phyloP scores from a whole-genome alignment of 2,797 vertebrate genomes.

The Sebastes glaucus region DNA sequence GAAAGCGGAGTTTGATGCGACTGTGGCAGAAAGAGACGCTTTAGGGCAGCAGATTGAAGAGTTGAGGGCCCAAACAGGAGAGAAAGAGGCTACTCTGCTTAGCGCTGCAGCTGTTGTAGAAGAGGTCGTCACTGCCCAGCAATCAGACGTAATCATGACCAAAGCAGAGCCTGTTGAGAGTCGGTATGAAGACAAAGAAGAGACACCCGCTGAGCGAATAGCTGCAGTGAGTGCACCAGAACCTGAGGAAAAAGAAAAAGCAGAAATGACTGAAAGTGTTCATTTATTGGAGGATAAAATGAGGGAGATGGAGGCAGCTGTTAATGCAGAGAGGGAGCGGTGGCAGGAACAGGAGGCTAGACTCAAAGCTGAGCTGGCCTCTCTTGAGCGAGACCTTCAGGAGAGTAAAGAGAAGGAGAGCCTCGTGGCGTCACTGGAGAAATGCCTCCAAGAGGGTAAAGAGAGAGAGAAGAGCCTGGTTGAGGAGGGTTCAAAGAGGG shows the following conservation, averaged over 20 bases:
- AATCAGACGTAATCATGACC: slow-evolving; percentile 34
- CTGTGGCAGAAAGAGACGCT: slow-evolving; percentile 80
- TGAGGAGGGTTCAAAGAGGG: slow-evolving; percentile 73
- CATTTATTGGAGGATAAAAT: slow-evolving; percentile 58
- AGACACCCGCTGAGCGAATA: slow-evolving; percentile 9
- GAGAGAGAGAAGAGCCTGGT: slow-evolving; percentile 78
- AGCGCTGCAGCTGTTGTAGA: slow-evolving; percentile 44
- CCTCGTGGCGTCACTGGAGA: slow-evolving; percentile 64
- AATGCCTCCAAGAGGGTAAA: slow-evolving; percentile 73
- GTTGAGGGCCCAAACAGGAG: slow-evolving; percentile 72
- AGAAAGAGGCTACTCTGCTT: slow-evolving; percentile 14
- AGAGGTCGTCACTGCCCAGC: slow-evolving; percentile 60
- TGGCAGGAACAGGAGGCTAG: slow-evolving; percentile 46
- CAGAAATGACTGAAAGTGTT: slow-evolving; percentile 24
- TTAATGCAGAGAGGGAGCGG: slow-evolving; percentile 55
- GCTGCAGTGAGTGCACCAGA: slow-evolving; percentile 24
- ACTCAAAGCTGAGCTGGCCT: slow-evolving; percentile 65
- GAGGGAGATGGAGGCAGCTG: slow-evolving; percentile 58
- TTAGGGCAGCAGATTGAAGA: slow-evolving; percentile 80
- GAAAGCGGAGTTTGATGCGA: slow-evolving; percentile 78
- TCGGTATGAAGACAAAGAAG: slow-evolving; percentile 32
- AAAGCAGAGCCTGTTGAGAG: slow-evolving; percentile 42
- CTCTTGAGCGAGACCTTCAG: slow-evolving; percentile 81
- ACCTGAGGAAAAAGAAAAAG: slow-evolving; percentile 39
- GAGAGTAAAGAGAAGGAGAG: slow-evolving; percentile 74